Percentiles rank a stretch among this genome's conserved stretches.
These are phyloP conservation scores for Cinara cedri DNA, from an alignment of 2,888 invertebrate species.

Conservation along the genomic window DNA sequence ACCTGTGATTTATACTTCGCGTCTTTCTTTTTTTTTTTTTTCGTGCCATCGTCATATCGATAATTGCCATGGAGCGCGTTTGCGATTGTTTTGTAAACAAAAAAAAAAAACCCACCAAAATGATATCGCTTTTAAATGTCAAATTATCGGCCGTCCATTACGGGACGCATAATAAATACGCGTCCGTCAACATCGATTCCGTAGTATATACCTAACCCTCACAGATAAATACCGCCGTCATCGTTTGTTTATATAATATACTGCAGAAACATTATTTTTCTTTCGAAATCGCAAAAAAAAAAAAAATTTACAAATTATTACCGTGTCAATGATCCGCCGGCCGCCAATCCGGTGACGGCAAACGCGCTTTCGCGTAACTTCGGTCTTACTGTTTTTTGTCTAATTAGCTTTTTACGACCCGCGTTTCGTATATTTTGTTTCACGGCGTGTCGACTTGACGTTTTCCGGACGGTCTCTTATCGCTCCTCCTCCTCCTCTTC, in stretches of 20 bases:
- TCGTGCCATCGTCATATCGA: background rate
- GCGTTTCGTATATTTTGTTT: slow-evolving; percentile 13
- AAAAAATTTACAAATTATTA: background rate
- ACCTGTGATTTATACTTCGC: no score
- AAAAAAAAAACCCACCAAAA: no score
- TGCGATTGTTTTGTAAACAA: background rate
- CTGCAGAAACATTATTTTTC: background rate
- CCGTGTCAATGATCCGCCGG: background rate
- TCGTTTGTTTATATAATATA: background rate
- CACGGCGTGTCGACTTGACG: slow-evolving; percentile 17
- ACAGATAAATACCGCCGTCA: no score
- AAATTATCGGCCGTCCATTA: background rate
- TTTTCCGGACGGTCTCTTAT: slow-evolving; percentile 17
- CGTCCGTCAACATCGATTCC: background rate
- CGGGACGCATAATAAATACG: background rate
- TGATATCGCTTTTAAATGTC: slow-evolving; percentile 8
- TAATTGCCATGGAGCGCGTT: background rate
- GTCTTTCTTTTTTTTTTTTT: no score
- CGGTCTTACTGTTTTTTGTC: background rate
- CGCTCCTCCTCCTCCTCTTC: background rate
- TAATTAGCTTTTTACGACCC: slow-evolving; percentile 32
- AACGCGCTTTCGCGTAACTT: background rate
- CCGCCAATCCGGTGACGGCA: no score
- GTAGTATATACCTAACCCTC: no score
- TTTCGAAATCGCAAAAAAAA: background rate